A percentile compares a stretch with the other conserved stretches of the same genome.
Conservation (phyloP, 2,797 vertebrate genomes). For the Pempheris klunzingeri region DNA sequence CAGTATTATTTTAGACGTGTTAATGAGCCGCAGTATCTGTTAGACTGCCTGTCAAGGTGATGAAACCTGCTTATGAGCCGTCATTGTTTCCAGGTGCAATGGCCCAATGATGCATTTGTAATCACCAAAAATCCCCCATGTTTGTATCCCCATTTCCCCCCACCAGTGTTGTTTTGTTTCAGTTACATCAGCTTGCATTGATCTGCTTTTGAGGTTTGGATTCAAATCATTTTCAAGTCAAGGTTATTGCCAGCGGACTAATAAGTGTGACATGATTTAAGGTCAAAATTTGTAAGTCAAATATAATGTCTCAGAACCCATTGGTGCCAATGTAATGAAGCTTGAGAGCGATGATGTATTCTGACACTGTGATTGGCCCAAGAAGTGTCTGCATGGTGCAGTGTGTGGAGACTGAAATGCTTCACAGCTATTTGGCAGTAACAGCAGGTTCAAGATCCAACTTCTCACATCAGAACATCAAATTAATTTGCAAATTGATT, state of each 20-base stretch:
- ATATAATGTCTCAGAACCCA: conserved; percentile 15
- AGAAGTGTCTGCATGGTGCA: conserved; percentile 11
- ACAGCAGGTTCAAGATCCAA: conserved; percentile 2
- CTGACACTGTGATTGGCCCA: conserved; percentile 24
- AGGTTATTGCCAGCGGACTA: neutral
- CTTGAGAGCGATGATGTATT: conserved; percentile 15
- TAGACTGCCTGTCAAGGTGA: conserved; percentile 58
- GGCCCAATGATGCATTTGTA: conserved; percentile 32
- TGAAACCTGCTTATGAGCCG: conserved; percentile 40
- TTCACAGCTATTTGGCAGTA: conserved; percentile 17
- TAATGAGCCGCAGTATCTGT: conserved; percentile 62
- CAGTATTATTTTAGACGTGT: conserved; percentile 58
- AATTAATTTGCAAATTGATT: neutral
- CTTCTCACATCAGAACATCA: conserved; percentile 8
- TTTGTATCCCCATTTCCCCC: neutral
- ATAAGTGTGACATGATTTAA: conserved; percentile 26
- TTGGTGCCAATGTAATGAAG: conserved; percentile 20
- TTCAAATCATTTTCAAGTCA: conserved; percentile 31
- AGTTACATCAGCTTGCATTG: conserved; percentile 4
- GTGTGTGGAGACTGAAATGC: conserved; percentile 13
- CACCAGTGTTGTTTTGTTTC: conserved; percentile 11
- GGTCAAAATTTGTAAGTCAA: conserved; percentile 32
- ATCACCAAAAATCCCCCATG: conserved; percentile 6
- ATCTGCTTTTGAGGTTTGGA: conserved; percentile 12
- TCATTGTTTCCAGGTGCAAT: conserved; percentile 22